These are phyloP conservation scores for Margarornis squamiger DNA, from an alignment of 2,797 vertebrate genomes.

Conservation along the genomic window DNA sequence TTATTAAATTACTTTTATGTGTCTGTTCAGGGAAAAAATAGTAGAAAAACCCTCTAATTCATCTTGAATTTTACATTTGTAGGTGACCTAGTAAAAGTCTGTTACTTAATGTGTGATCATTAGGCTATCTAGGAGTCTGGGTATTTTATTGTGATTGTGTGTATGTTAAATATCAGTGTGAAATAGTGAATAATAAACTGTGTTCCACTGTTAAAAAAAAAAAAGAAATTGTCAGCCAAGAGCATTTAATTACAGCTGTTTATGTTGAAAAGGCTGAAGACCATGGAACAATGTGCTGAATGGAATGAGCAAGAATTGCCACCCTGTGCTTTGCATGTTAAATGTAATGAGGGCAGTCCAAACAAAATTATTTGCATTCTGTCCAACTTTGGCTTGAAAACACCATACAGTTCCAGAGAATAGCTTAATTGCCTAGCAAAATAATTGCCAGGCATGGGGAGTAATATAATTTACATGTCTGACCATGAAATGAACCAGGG, in stretches of 20 bases:
- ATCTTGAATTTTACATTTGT: background rate
- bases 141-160: background rate
- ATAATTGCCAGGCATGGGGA: constrained; percentile 7
- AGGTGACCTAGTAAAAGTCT: background rate
- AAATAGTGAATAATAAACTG: background rate
- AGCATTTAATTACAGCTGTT: constrained; percentile 33
- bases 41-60: background rate
- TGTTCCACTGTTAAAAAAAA: background rate
- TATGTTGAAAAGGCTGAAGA: constrained; percentile 23
- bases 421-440: constrained; percentile 10
- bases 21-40: background rate
- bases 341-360: constrained; percentile 57
- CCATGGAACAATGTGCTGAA: background rate
- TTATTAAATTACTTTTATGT: background rate
- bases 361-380: constrained; percentile 63
- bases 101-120: background rate
- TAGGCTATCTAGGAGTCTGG: background rate
- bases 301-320: background rate
- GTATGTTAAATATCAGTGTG: background rate
- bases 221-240: background rate
- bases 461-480: constrained; percentile 30
- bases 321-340: constrained; percentile 59
- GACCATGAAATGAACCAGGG: constrained; percentile 19
- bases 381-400: constrained; percentile 37
- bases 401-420: background rate